Evolutionary conservation across 2,888 invertebrate species (phyloP).

Genomic region (Caprella mutica): DNA sequence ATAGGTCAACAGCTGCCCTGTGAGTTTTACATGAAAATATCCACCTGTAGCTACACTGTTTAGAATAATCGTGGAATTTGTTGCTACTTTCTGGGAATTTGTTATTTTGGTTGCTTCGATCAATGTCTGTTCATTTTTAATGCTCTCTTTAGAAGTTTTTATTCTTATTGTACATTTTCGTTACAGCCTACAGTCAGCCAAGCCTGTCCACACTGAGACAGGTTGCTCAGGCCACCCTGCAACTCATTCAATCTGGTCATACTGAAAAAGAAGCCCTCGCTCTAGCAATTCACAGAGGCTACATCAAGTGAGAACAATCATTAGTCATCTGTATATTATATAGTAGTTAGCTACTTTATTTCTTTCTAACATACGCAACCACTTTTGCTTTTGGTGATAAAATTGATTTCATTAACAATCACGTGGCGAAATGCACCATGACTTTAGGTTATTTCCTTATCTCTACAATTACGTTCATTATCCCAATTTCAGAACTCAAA

Average conservation of each 20-base stretch:
- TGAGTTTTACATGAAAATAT: constrained; percentile 43
- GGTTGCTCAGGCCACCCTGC: constrained; percentile 52
- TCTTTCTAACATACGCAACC: too few relatives aligned
- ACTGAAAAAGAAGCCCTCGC: constrained; percentile 47
- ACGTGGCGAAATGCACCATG: too few relatives aligned
- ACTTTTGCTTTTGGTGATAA: too few relatives aligned
- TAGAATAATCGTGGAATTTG: constrained; percentile 8
- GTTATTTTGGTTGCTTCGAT: background rate
- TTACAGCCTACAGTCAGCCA: constrained; percentile 51
- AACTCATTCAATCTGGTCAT: constrained; percentile 54
- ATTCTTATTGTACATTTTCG: background rate
- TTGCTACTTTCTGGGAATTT: background rate
- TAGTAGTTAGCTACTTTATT: too few relatives aligned
- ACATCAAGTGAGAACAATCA: constrained; percentile 15
- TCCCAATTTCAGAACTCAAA: too few relatives aligned
- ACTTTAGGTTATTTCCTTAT: too few relatives aligned
- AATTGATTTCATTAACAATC: too few relatives aligned
- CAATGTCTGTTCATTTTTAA: background rate
- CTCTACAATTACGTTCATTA: too few relatives aligned
- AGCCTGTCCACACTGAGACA: constrained; percentile 54
- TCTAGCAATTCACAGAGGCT: constrained; percentile 40
- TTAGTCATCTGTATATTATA: background rate
- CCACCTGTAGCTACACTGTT: background rate
- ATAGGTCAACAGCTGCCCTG: constrained; percentile 38
- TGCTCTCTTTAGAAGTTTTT: background rate